Conservation (phyloP, 1,140 invertebrate genomes). For the Drosophila suzukii region DNA sequence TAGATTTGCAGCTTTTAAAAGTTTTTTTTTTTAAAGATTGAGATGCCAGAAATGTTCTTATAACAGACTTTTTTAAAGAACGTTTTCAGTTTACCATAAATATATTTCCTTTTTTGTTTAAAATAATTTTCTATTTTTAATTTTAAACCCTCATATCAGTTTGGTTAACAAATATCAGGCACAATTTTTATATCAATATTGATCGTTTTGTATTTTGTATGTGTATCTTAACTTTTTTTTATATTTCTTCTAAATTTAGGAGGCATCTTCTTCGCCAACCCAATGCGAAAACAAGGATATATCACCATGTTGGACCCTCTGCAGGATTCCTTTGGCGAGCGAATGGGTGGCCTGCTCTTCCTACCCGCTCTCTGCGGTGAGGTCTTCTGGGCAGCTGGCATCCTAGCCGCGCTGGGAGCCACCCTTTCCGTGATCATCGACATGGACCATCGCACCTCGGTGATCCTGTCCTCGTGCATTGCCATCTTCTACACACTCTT, state of each 20-base stretch:
- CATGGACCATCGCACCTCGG: conserved; percentile 95
- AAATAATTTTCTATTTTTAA: too few relatives aligned
- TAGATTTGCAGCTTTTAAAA: too few relatives aligned
- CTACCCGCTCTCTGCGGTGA: conserved; percentile 98
- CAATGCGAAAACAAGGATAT: conserved; percentile 98
- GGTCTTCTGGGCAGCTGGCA: conserved; percentile 98
- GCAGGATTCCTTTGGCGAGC: conserved; percentile 96
- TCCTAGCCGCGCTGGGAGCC: conserved; percentile 96
- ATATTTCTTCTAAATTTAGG: conserved; percentile 86
- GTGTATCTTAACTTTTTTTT: not conserved
- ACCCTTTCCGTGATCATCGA: conserved; percentile 98
- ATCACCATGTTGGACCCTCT: conserved; percentile 99
- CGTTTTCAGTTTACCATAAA: too few relatives aligned
- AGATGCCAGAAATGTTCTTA: too few relatives aligned
- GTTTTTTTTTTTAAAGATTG: too few relatives aligned
- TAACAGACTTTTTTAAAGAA: too few relatives aligned
- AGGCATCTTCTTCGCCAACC: conserved; percentile 98
- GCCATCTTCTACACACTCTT: conserved; percentile 99
- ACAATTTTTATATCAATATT: not conserved
- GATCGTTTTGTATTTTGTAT: not conserved
- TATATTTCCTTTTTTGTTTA: too few relatives aligned
- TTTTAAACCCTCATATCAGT: too few relatives aligned
- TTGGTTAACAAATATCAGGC: too few relatives aligned
- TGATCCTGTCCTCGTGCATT: conserved; percentile 97
- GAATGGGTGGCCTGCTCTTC: conserved; percentile 98